Conservation (phyloP, 1,140 invertebrate genomes). For the Odontomachus brunneus region DNA sequence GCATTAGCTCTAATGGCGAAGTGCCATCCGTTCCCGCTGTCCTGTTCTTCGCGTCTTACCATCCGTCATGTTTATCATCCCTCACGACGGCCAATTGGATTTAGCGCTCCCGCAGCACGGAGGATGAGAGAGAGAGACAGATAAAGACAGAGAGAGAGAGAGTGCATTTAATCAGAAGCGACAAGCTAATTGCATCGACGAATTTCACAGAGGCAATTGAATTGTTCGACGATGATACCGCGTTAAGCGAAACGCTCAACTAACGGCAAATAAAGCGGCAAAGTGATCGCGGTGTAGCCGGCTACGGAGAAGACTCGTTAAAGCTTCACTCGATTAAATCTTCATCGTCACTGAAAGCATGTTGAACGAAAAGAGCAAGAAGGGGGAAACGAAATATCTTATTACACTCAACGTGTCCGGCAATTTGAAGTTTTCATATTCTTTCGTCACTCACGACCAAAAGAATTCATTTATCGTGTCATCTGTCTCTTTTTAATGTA, state of each 20-base stretch:
- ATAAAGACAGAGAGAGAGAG: background rate
- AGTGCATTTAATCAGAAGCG: constrained; percentile 48
- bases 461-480: too few species aligned
- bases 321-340: background rate
- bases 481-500: too few species aligned
- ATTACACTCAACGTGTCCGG: too few species aligned
- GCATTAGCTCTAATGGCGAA: constrained; percentile 40
- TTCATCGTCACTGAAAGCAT: background rate
- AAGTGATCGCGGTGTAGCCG: background rate
- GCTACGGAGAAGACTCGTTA: too few species aligned
- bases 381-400: background rate
- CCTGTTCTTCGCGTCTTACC: constrained; percentile 19
- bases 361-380: background rate
- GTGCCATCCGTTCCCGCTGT: background rate
- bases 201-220: constrained; percentile 48
- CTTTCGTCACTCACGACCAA: background rate
- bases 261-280: constrained; percentile 22
- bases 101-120: constrained; percentile 20
- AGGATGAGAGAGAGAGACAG: background rate
- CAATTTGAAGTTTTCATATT: background rate
- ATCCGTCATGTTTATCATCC: constrained; percentile 57
- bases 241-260: constrained; percentile 17
- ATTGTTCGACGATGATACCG: constrained; percentile 41
- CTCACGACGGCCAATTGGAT: constrained; percentile 39
- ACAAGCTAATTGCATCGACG: constrained; percentile 59